phyloP scores from a whole-genome alignment of 1,140 invertebrate genomes.

The Psix sp. region DNA sequence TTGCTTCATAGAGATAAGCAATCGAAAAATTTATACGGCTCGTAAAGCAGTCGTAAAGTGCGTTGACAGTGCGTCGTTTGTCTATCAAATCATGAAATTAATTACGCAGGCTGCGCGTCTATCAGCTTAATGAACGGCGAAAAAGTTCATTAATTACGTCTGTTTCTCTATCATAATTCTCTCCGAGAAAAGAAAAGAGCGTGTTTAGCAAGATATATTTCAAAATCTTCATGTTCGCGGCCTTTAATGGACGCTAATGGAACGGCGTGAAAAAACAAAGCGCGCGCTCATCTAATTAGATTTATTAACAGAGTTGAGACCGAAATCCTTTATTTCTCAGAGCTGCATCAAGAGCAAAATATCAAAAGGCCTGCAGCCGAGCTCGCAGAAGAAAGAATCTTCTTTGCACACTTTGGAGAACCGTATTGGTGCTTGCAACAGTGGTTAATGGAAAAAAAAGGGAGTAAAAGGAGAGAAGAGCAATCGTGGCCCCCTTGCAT shows the following conservation, averaged over 20 bases:
- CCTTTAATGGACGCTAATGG: conserved; percentile 28
- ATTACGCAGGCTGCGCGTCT: conserved; percentile 1
- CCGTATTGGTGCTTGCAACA: no score
- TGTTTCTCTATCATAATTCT: conserved; percentile 1
- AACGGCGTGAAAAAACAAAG: conserved; percentile 25
- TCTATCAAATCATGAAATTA: conserved; percentile 8
- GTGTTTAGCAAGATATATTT: conserved; percentile 9
- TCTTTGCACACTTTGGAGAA: conserved; percentile 8
- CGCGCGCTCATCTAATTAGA: conserved; percentile 24
- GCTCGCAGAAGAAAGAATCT: conserved; percentile 2
- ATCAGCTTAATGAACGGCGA: conserved; percentile 4
- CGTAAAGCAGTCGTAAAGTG: conserved; percentile 1
- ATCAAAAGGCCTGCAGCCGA: background rate
- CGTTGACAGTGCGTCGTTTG: background rate
- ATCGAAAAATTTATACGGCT: conserved; percentile 1
- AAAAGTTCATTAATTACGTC: conserved; percentile 1
- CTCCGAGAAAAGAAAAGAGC: background rate
- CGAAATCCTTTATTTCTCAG: conserved; percentile 27
- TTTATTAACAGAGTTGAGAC: conserved; percentile 15
- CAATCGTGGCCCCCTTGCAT: no score
- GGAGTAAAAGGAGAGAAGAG: no score
- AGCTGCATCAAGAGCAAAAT: background rate
- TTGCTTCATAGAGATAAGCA: conserved; percentile 3
- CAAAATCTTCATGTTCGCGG: conserved; percentile 9
- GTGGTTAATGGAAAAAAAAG: no score